These are phyloP conservation scores for Gymnobelideus leadbeateri DNA, from an alignment of 2,113 vertebrate species.

Conservation along the genomic window DNA sequence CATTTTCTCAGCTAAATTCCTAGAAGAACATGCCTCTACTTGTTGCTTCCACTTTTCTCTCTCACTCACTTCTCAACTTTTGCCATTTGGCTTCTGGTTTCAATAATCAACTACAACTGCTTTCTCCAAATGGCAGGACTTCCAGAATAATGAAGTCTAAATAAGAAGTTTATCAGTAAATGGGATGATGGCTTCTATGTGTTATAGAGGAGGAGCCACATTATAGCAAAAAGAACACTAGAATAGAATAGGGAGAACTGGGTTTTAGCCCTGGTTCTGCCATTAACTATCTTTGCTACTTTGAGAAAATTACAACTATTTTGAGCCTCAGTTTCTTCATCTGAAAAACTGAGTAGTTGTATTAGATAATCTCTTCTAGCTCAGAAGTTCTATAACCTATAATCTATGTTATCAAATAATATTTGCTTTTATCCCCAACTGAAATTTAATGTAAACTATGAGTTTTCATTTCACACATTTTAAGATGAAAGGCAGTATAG, in stretches of 20 bases:
- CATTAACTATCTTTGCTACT: too few relatives aligned
- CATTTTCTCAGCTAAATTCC: neutral
- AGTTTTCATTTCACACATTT: neutral
- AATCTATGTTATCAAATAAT: neutral
- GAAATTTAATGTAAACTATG: neutral
- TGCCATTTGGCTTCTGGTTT: too few relatives aligned
- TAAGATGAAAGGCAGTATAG: neutral
- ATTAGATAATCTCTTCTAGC: neutral
- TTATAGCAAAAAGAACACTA: neutral
- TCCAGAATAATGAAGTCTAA: neutral
- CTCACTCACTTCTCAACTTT: neutral
- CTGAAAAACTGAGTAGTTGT: neutral
- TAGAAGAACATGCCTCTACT: neutral
- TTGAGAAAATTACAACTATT: neutral
- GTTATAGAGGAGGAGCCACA: neutral
- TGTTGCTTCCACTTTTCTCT: neutral
- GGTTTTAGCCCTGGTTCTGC: neutral
- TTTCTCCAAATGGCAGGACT: neutral
- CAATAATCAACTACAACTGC: neutral
- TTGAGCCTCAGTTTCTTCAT: neutral
- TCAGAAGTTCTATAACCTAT: neutral
- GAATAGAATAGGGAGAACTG: neutral
- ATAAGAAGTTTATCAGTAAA: neutral
- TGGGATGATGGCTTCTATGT: neutral
- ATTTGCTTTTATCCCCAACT: neutral